phyloP scores from a whole-genome alignment of 2,888 invertebrate genomes.

The Phyto melanocephala region DNA sequence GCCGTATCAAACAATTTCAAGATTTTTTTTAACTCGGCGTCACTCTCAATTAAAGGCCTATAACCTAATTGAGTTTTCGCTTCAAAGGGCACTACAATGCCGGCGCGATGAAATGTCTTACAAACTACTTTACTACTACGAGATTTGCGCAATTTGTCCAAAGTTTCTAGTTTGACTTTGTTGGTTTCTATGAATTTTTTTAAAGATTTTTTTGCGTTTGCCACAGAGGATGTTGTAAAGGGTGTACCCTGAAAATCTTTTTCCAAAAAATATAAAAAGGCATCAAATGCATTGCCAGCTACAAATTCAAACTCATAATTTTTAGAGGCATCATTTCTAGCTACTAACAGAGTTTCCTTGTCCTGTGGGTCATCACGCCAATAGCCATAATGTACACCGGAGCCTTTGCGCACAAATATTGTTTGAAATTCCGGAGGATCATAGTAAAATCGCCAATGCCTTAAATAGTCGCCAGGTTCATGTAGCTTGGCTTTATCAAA shows the following conservation, averaged over 20 bases:
- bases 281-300: conserved; percentile 80
- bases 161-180: conserved; percentile 81
- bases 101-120: conserved; percentile 88
- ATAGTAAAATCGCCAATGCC: conserved; percentile 94
- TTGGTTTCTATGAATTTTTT: conserved; percentile 83
- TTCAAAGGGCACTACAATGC: conserved; percentile 91
- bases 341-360: conserved; percentile 86
- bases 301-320: conserved; percentile 85
- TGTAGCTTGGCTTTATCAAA: conserved; percentile 80
- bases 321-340: conserved; percentile 85
- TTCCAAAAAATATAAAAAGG: conserved; percentile 74
- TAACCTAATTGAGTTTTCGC: conserved; percentile 92
- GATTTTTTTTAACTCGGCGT: conserved; percentile 85
- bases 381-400: conserved; percentile 92
- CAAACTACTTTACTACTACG: conserved; percentile 83
- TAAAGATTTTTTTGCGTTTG: conserved; percentile 82
- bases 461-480: conserved; percentile 83
- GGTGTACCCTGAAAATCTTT: conserved; percentile 79
- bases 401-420: conserved; percentile 84
- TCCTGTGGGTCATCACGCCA: conserved; percentile 90
- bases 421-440: conserved; percentile 98
- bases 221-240: conserved; percentile 82
- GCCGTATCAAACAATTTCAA: conserved; percentile 83
- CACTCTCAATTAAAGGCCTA: conserved; percentile 85
- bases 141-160: conserved; percentile 82